phyloP scores from a whole-genome alignment of 53 echinoderm and acorn worm genomes.

The Mesocentrotus franciscanus region DNA sequence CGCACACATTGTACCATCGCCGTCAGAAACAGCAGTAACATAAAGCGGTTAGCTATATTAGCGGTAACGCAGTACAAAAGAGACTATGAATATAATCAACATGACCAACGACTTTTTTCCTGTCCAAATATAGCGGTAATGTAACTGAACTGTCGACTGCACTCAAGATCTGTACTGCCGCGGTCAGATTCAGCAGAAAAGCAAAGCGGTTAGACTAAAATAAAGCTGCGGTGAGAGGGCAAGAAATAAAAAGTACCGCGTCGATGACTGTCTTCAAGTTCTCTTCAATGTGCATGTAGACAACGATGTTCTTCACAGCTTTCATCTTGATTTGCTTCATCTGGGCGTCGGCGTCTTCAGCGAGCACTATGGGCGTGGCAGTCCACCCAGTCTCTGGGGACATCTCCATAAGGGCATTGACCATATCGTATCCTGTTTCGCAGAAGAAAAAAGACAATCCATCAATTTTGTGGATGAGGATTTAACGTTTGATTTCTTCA shows the following conservation, averaged over 20 bases:
- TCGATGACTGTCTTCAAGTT: constrained; percentile 64
- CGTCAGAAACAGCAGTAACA: too few species aligned
- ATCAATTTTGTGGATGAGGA: not conserved
- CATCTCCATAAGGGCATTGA: constrained; percentile 53
- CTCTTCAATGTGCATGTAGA: constrained; percentile 80
- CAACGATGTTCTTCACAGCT: constrained; percentile 80
- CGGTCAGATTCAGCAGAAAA: not conserved
- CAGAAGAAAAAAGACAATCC: not conserved
- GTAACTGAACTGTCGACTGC: too few species aligned
- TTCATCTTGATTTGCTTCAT: constrained; percentile 74
- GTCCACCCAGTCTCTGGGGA: constrained; percentile 67
- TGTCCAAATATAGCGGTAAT: too few species aligned
- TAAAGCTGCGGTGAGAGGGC: not conserved
- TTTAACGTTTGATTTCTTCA: too few species aligned
- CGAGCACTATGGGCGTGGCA: constrained; percentile 73
- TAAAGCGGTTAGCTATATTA: too few species aligned
- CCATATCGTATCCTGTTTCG: constrained; percentile 48
- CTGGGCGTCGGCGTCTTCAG: constrained; percentile 66
- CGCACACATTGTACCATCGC: too few species aligned
- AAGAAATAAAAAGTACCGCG: constrained; percentile 52
- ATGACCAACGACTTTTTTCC: too few species aligned
- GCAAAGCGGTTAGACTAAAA: not conserved
- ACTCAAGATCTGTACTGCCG: not conserved
- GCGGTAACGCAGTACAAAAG: too few species aligned
- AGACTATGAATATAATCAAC: too few species aligned